Base-by-base conservation (phyloP, 2,797 vertebrate species). In the Fringilla coelebs region DNA sequence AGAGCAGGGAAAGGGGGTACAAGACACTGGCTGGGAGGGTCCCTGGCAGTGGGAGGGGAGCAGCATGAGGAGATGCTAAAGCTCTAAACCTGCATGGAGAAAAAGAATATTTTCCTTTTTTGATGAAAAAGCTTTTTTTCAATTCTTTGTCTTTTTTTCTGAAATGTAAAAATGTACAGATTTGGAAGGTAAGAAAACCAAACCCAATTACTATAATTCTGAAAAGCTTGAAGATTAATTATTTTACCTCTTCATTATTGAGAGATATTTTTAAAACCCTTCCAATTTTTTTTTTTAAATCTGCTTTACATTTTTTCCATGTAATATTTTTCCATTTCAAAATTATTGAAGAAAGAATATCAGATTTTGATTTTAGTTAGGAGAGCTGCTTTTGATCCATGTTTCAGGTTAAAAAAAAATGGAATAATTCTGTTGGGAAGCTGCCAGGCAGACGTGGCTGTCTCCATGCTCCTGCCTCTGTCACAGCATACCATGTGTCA, bases 251-350 rank as follows among this genome's bases (percentile, higher is more conserved):
- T 63, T 68, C 17, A 10, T 57, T 77, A 40, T 17, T 41, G 21
- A 55, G 38, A 82, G 14, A 72, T 11, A 54, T 11, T 7, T 0
- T 0, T 1, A 13, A 17, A 48, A 1, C 0, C 6, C 10, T 70
- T 73, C 43, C 10, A 45, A 67, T 24, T 36, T 13, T 1, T 11
- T 38, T 38, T 38, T 38, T 38, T 38, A 38, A 38, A 38, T 5
- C n/a, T 32, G 1, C 11, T 67, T 36, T 46, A 21, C 6, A 10
- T 46, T 85, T 76, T 32, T 54, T 29, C 29, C 10, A 11, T 20
- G 22, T 19, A 7, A 5, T n/a, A 25, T 38, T 70, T 49, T 67
- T n/a, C 7, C 10, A 34, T 63, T 52, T 38, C 1, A 15, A 60
- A 68, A 73, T 28, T 4, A 1, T n/a, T n/a, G 13, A 54, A 72